Percentiles rank a stretch among this genome's conserved stretches.
Evolutionary conservation across 2,113 vertebrate species (phyloP).

Genomic region (Nothoprocta perdicaria): DNA sequence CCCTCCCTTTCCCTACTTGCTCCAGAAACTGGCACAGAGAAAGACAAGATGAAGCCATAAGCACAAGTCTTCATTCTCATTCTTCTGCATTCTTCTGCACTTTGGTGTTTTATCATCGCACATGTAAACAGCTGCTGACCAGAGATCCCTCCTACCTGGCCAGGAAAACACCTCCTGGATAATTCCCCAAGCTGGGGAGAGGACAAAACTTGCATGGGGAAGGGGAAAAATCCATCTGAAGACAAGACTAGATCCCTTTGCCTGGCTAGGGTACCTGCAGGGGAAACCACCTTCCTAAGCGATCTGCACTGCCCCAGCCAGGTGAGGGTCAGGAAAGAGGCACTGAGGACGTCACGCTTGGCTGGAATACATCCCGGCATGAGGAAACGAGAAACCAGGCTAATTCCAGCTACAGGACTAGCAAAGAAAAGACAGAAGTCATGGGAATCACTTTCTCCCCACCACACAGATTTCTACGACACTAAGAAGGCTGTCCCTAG

Average conservation of each 20-base stretch:
- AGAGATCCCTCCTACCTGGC: neutral
- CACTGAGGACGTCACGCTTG: accelerated
- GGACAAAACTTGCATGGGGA: accelerated
- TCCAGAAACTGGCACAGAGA: neutral
- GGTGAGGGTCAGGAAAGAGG: accelerated
- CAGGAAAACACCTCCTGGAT: neutral
- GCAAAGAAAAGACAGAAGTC: neutral
- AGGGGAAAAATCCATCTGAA: neutral
- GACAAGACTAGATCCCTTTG: neutral
- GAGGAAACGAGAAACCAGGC: neutral
- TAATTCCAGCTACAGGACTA: neutral
- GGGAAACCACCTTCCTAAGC: neutral
- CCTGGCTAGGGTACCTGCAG: neutral
- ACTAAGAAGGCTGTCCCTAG: neutral
- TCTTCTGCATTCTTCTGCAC: neutral
- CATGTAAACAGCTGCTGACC: accelerated
- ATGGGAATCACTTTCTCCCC: neutral
- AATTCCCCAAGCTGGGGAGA: accelerated
- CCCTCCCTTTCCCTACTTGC: neutral
- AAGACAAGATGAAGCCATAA: neutral
- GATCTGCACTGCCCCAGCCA: neutral
- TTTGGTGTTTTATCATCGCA: neutral
- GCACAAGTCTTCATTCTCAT: neutral
- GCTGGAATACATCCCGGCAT: accelerated
- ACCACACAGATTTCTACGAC: too few species aligned